Evolutionary conservation across 2,797 vertebrate species (phyloP), one percentile per base, ranked within the genome.

Genomic region (Galago senegalensis): DNA sequence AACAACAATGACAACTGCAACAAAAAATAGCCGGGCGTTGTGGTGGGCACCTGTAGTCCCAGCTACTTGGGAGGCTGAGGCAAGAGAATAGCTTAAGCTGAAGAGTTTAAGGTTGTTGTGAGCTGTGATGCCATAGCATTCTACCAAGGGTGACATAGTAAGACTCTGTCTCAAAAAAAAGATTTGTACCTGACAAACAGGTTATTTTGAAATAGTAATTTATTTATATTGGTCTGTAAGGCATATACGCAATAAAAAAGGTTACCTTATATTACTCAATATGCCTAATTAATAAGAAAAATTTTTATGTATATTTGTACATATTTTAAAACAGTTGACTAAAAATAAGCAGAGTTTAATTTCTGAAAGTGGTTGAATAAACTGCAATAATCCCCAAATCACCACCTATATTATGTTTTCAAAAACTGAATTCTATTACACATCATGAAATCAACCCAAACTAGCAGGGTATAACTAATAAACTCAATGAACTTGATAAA

Each of bases 361-460:
- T 77, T 69, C 20, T 34, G 27, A 84, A 79, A 60, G 23, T 77
- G 20, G 18, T 70, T 79, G 49, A 58, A 27, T 56, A 82, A 89
- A 14, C 31, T 56, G 7, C 9, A 94, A 34, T 7, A 60, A 67
- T 92, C 37, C 27, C 40, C 29, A 90, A 87, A 65, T 83, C 40
- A 75, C n/a, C 8, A 76, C 27, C 8, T 21, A 25, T 14, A 63
- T 23, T 77, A 70, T 82, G 23, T 87, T 73, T 86, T 94, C 43
- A 86, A 93, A 93, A 96, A 27, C 7, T 73, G 31, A 94, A 56
- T 86, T 87, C 3, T 3, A 93, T 9, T 27, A 29, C 60, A 34
- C 18, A 82, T 85, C n/a, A 60, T 83, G 27, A 89, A 94, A 94
- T 80, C n/a, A 95, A 75, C 16, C 14, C 58, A 85, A 75, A 84